Evolutionary conservation across 2,888 invertebrate species (phyloP), one percentile per base, ranked within the genome.

Genomic region (Platycnemis pennipes): DNA sequence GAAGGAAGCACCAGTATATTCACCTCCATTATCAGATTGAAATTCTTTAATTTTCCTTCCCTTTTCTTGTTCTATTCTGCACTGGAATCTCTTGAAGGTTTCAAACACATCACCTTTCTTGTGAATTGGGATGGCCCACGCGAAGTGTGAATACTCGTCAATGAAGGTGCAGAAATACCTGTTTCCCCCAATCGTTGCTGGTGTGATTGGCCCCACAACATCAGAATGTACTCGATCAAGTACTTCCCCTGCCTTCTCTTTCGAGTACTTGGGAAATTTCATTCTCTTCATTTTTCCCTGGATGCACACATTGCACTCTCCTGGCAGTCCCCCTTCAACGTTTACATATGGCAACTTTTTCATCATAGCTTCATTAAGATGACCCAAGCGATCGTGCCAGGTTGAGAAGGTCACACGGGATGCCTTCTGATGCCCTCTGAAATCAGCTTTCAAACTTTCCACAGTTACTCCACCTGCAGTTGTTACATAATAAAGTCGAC

Each of bases 191-290:
- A 53, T 87, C 46, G 94, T 87, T 37, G 87, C 56, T 49, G 94
- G 94, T 86, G 94, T 85, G 86, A 94, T 94, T 45, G 94, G 87
- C 0, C 85, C 94, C 85, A 94, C 87, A 37, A 86, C 86, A 86
- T 86, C 37, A 19, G 86, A 42, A 37, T 77, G 94, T 26, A 77
- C 86, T 49, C 94, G 94, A 53, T 94, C 94, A 46, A 85, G 77
- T 42, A 85, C 85, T 94, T 94, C 77, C 45, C 49, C n/a, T 77
- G 85, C 85, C 44, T 94, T 94, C 45, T 94, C 77, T 69, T 77
- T 77, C 4, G n/a, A n/a, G 85, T 49, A 49, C 31, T 69, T 85
- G 22, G 94, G 94, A 56, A 94, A 94, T 86, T 86, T 86, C n/a
- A 44, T 87, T 53, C 94, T 86, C 56, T 31, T 94, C 94, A 94